phyloP scores from a whole-genome alignment of 1,140 invertebrate genomes.

The Saxidomus purpurata region DNA sequence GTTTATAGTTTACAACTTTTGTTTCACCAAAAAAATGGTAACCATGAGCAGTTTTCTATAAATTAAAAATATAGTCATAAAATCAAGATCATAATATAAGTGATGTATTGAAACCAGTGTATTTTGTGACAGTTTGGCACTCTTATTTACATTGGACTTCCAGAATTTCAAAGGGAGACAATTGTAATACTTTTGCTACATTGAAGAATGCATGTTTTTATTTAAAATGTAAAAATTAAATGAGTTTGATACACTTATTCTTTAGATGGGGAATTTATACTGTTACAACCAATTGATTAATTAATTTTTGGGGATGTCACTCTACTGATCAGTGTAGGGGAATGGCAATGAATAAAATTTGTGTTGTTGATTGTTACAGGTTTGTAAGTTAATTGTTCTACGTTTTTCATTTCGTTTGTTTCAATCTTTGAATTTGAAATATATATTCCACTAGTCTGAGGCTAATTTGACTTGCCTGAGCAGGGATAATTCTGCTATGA shows the following conservation, averaged over 20 bases:
- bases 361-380: constrained; percentile 27
- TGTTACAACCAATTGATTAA: constrained; percentile 29
- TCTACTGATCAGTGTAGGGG: background rate
- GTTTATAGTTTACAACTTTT: too few species aligned
- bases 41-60: constrained; percentile 32
- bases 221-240: constrained; percentile 27
- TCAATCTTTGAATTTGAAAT: constrained; percentile 35
- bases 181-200: constrained; percentile 27
- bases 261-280: constrained; percentile 23
- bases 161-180: too few species aligned
- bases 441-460: constrained; percentile 12
- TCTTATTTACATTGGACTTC: constrained; percentile 15
- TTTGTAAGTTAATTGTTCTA: constrained; percentile 23
- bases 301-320: constrained; percentile 32
- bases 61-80: constrained; percentile 25
- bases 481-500: too few species aligned
- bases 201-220: constrained; percentile 30
- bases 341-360: constrained; percentile 34
- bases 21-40: constrained; percentile 28
- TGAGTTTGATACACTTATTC: constrained; percentile 24
- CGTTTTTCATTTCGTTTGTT: constrained; percentile 33
- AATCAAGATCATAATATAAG: constrained; percentile 29
- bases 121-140: too few species aligned
- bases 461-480: too few species aligned
- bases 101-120: constrained; percentile 29